These are phyloP conservation scores for Pandemis heparana DNA, from an alignment of 2,888 invertebrate genomes.

Conservation along the genomic window DNA sequence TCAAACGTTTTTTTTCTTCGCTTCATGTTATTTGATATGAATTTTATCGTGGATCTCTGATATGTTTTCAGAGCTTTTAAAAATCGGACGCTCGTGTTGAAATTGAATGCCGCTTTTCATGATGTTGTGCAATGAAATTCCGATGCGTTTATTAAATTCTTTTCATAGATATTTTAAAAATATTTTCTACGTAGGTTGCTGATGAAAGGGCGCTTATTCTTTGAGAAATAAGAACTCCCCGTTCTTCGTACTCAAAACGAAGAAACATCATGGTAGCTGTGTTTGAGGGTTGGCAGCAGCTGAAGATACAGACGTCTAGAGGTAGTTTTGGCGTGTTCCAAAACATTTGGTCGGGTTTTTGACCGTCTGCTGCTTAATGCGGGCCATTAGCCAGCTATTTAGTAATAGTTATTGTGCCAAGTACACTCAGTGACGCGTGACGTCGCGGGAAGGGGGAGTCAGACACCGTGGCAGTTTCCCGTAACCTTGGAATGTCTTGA, in stretches of 20 bases:
- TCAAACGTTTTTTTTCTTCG: background rate
- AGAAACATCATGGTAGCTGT: background rate
- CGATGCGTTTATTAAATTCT: conserved; percentile 5
- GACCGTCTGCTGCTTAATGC: background rate
- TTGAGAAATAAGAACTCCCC: background rate
- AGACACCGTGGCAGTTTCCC: conserved; percentile 12
- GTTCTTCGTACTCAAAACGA: background rate
- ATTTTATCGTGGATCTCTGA: no score
- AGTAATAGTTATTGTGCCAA: background rate
- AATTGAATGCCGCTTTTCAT: background rate
- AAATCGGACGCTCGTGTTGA: background rate
- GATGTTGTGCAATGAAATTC: background rate
- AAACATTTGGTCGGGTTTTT: background rate
- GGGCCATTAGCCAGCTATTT: background rate
- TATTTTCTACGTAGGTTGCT: background rate
- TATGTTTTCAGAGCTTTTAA: background rate
- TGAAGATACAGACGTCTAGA: no score
- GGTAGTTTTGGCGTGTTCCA: background rate
- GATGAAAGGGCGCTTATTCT: background rate
- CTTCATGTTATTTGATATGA: no score
- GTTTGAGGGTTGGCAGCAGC: background rate
- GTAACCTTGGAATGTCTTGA: conserved; percentile 10
- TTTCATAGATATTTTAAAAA: background rate
- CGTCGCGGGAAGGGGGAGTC: background rate
- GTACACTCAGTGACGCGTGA: conserved; percentile 3